Conservation (phyloP, 2,113 vertebrate genomes). For the Puffinus mauretanicus region DNA sequence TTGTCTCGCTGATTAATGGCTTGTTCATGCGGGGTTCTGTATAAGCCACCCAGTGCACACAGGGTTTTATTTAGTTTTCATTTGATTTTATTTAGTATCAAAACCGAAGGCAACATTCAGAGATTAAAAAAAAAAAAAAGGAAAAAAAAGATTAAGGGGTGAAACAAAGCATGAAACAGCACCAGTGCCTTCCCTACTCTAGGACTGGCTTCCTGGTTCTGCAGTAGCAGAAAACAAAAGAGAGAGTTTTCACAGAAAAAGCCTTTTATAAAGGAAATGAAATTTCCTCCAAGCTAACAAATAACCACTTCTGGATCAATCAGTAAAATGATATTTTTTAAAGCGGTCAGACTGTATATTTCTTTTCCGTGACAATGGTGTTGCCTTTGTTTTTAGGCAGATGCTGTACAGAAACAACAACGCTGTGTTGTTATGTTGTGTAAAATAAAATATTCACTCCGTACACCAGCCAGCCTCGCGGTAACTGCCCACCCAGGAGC, state of each 20-base stretch:
- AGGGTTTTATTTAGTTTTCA: not conserved
- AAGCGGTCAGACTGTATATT: conserved; percentile 74
- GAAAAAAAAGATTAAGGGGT: not conserved
- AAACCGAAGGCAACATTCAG: conserved; percentile 50
- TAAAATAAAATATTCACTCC: conserved; percentile 86
- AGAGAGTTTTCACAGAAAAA: conserved; percentile 79
- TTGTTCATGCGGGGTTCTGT: conserved; percentile 48
- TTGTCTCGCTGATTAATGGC: conserved; percentile 72
- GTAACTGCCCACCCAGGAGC: conserved; percentile 6
- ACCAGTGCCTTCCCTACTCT: conserved; percentile 85
- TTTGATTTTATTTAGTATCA: conserved; percentile 42
- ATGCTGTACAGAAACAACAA: conserved; percentile 88
- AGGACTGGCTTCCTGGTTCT: conserved; percentile 73
- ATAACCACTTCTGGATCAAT: conserved; percentile 74
- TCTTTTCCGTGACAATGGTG: conserved; percentile 80
- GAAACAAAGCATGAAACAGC: conserved; percentile 74
- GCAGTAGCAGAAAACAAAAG: conserved; percentile 63
- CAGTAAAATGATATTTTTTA: conserved; percentile 90
- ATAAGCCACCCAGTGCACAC: conserved; percentile 53
- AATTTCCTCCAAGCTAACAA: conserved; percentile 73
- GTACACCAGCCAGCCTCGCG: conserved; percentile 69
- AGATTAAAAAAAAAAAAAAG: not conserved
- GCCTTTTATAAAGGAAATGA: conserved; percentile 80
- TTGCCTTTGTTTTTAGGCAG: conserved; percentile 87
- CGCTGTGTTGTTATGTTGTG: conserved; percentile 90